These are phyloP conservation scores for Eupithecia vulgata DNA, from an alignment of 2,888 invertebrate genomes.

Conservation along the genomic window DNA sequence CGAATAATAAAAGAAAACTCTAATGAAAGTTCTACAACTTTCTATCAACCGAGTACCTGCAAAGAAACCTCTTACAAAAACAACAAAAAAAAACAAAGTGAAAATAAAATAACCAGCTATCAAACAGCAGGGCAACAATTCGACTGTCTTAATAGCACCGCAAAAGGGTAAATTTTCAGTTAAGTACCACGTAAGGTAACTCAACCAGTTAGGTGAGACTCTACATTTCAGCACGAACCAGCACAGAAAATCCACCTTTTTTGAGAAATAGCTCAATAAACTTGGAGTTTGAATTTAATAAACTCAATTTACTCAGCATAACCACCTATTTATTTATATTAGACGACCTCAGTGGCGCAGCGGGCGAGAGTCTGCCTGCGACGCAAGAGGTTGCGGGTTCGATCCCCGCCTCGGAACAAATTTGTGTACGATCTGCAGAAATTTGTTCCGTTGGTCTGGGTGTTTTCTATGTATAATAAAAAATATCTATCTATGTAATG, in stretches of 20 bases:
- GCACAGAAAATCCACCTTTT: neutral
- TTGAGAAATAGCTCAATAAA: no score
- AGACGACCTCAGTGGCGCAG: no score
- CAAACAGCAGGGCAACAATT: conserved; percentile 49
- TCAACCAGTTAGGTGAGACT: conserved; percentile 13
- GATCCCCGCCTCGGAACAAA: no score
- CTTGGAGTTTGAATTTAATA: no score
- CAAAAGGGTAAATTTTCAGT: conserved; percentile 45
- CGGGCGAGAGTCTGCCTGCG: no score
- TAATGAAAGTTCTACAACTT: neutral
- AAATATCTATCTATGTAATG: no score
- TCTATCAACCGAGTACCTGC: neutral
- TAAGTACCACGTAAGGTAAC: conserved; percentile 37
- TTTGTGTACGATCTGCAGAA: no score
- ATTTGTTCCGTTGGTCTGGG: no score
- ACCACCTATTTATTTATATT: no score
- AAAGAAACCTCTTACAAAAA: conserved; percentile 18
- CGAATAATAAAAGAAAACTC: neutral
- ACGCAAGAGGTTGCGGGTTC: no score
- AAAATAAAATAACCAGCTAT: conserved; percentile 39
- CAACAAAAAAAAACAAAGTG: conserved; percentile 37
- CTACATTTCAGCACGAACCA: neutral
- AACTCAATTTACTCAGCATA: no score
- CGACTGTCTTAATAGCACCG: conserved; percentile 44
- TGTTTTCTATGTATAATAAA: no score